Evolutionary conservation across 2,888 invertebrate genomes (phyloP), one percentile per base, ranked within the genome.

Genomic region (Glaucopsyche alexis): DNA sequence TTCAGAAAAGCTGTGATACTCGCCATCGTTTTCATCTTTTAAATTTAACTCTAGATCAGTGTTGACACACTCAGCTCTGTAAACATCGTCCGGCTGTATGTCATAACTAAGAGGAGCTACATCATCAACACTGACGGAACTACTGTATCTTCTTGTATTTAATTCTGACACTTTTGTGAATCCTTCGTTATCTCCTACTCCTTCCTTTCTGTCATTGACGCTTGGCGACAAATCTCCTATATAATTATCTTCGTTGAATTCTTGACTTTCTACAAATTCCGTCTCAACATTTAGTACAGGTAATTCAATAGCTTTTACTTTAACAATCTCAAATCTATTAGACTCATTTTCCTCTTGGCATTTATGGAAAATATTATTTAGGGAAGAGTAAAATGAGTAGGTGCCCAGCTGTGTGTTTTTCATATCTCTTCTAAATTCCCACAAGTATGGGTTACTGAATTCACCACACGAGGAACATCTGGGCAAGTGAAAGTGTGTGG

Each of bases 1-100:
- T 7, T 90, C 91, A 65, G 85, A 85, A 70, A 93, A 93, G 76
- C 93, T 93, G n/a, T 89, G 89, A 77, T 93, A 93, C 78, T 91
- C 92, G 0, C 93, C 93, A 80, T 90, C 90, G n/a, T 77, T 78
- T 0, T 87, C 82, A 16, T 87, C 86, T 19, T 83, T 16, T n/a
- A 82, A 80, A 11, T 75, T 77, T 0, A 74, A 40, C 60, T 81
- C 81, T 38, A 80, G 73, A 45, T 80, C 80, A 38, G 80, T 73
- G 49, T 74, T 75, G 0, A 77, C 80, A 64, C 74, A 76, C 74
- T 84, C 82, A 7, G 84, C 85, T 77, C 81, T 81, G 60, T 79
- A 81, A 11, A 80, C 65, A 29, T 73, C 72, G 29, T 38, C 69
- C 11, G 67, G 0, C 4, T 16, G n/a, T 67, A 45, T 67, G 19